Conservation (phyloP, 2,888 invertebrate species). For the Hemistola chrysoprasaria region DNA sequence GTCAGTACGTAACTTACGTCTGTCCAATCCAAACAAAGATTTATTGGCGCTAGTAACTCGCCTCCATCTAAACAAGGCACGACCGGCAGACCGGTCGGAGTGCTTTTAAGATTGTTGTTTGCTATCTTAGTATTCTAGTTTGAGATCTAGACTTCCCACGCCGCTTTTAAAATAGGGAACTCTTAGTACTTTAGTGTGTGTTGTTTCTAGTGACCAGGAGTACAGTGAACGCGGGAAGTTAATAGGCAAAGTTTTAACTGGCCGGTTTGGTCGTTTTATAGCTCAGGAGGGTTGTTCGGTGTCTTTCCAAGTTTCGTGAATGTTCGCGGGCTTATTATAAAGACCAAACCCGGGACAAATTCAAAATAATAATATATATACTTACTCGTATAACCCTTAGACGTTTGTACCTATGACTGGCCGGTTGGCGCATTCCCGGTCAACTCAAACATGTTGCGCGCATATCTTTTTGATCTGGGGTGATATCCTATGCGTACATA, state of each 20-base stretch:
- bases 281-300: constrained; percentile 14
- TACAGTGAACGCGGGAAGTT: constrained; percentile 16
- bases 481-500: too few relatives aligned
- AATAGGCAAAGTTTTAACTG: constrained; percentile 31
- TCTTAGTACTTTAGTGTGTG: too few relatives aligned
- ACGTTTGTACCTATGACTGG: too few relatives aligned
- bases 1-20: constrained; percentile 4
- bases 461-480: too few relatives aligned
- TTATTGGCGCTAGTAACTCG: constrained; percentile 18
- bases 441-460: too few relatives aligned
- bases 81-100: constrained; percentile 34
- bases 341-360: too few relatives aligned
- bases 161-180: constrained; percentile 31
- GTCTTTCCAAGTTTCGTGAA: background rate
- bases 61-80: constrained; percentile 23
- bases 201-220: background rate
- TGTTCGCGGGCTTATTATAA: too few relatives aligned
- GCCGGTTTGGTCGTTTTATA: constrained; percentile 18
- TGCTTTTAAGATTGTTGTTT: constrained; percentile 6
- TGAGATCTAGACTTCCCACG: constrained; percentile 34
- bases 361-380: too few relatives aligned
- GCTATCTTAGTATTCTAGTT: constrained; percentile 26
- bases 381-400: too few relatives aligned
- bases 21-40: constrained; percentile 11
- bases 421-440: too few relatives aligned